phyloP scores from a whole-genome alignment of 2,888 invertebrate genomes.

The Cyclophora punctaria region DNA sequence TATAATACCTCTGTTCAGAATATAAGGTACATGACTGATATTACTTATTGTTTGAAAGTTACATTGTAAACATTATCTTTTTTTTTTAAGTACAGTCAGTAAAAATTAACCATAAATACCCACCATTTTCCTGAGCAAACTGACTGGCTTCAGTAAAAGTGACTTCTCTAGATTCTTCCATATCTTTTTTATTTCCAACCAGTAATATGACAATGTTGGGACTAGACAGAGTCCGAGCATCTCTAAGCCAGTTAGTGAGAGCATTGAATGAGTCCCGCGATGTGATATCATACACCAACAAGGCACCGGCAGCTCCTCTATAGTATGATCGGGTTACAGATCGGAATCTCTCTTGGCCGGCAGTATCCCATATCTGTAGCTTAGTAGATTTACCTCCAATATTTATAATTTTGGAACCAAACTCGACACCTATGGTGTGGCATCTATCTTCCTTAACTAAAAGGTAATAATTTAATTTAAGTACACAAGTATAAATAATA shows the following conservation, averaged over 20 bases:
- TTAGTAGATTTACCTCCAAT: constrained; percentile 89
- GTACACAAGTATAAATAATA: too few relatives aligned
- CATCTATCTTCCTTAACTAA: constrained; percentile 88
- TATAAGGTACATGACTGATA: too few relatives aligned
- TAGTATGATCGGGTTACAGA: constrained; percentile 92
- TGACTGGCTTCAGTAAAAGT: constrained; percentile 88
- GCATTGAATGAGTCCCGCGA: constrained; percentile 95
- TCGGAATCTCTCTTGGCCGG: constrained; percentile 97
- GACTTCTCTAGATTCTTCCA: constrained; percentile 87
- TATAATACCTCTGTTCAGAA: too few relatives aligned
- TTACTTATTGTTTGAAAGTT: too few relatives aligned
- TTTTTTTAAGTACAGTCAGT: neutral
- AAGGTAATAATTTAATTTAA: constrained; percentile 15
- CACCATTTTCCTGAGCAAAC: constrained; percentile 91
- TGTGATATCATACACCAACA: constrained; percentile 92
- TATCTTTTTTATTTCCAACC: constrained; percentile 88
- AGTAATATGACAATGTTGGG: constrained; percentile 87
- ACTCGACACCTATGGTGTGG: constrained; percentile 90
- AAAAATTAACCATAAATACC: constrained; percentile 12
- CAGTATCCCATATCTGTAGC: constrained; percentile 91
- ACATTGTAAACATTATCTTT: too few relatives aligned
- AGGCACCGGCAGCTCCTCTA: constrained; percentile 92
- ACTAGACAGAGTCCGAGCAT: constrained; percentile 86
- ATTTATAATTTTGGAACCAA: constrained; percentile 89
- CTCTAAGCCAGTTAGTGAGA: constrained; percentile 88